Percentiles rank a stretch among this genome's conserved stretches.
Evolutionary conservation across 1,140 invertebrate species (phyloP).

Genomic region (Zaprionus davidi): DNA sequence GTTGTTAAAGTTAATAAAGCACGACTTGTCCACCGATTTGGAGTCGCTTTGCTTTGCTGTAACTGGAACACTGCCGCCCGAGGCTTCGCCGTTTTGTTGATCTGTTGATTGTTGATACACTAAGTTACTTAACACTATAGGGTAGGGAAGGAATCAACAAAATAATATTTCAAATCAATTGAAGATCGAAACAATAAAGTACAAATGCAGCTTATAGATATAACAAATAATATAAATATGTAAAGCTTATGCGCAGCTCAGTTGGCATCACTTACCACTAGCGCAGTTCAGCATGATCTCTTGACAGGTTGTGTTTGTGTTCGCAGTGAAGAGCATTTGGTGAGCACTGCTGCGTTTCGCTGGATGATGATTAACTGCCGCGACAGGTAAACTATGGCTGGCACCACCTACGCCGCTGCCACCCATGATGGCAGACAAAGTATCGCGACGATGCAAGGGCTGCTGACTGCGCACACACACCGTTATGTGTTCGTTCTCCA

Average conservation of each 20-base stretch:
- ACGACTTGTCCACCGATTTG: constrained; percentile 56
- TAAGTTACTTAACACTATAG: constrained; percentile 75
- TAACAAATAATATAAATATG: background rate
- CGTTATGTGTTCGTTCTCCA: constrained; percentile 93
- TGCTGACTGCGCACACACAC: constrained; percentile 88
- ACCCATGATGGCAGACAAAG: constrained; percentile 60
- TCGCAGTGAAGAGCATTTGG: constrained; percentile 89
- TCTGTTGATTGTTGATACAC: constrained; percentile 79
- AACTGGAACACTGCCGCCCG: constrained; percentile 11
- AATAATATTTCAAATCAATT: constrained; percentile 42
- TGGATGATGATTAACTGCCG: constrained; percentile 78
- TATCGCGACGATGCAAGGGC: constrained; percentile 71
- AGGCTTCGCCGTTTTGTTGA: constrained; percentile 53
- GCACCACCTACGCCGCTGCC: constrained; percentile 32
- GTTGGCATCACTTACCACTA: constrained; percentile 60
- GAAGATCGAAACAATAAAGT: constrained; percentile 21
- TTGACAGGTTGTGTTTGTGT: constrained; percentile 88
- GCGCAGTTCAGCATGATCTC: constrained; percentile 84
- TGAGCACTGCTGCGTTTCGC: constrained; percentile 84
- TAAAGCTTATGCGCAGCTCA: background rate
- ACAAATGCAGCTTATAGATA: constrained; percentile 14
- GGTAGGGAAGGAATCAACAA: constrained; percentile 26
- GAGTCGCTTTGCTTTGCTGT: constrained; percentile 39
- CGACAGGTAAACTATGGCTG: constrained; percentile 65
- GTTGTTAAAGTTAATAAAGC: constrained; percentile 59